A percentile compares a stretch with the other conserved stretches of the same genome.
Conservation (phyloP, 1,140 invertebrate genomes). For the Phthorimaea operculella region DNA sequence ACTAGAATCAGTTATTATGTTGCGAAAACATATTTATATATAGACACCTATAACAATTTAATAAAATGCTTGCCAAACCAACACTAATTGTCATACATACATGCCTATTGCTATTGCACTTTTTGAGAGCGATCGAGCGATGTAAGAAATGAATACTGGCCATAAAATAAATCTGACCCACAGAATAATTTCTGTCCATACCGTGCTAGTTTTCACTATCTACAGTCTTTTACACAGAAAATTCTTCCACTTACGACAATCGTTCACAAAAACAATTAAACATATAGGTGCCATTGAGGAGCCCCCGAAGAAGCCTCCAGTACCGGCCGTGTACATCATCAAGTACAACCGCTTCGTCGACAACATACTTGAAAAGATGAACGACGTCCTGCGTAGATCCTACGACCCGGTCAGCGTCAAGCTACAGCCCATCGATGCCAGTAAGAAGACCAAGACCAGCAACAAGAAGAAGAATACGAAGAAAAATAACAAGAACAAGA, state of each 20-base stretch:
- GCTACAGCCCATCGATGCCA: constrained; percentile 71
- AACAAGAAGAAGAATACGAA: constrained; percentile 63
- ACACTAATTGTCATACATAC: too few relatives aligned
- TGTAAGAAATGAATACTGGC: too few relatives aligned
- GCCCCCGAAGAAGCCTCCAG: constrained; percentile 48
- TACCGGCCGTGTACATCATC: constrained; percentile 77
- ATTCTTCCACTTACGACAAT: background rate
- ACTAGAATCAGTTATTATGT: too few relatives aligned
- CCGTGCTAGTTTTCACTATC: too few relatives aligned
- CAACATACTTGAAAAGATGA: constrained; percentile 81
- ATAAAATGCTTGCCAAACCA: too few relatives aligned
- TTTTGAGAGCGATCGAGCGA: too few relatives aligned
- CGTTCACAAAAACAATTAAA: constrained; percentile 12
- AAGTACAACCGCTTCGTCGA: constrained; percentile 88
- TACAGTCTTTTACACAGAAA: constrained; percentile 4
- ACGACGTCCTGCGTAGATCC: constrained; percentile 77
- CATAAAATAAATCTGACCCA: too few relatives aligned
- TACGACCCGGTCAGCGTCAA: constrained; percentile 87
- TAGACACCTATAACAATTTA: too few relatives aligned
- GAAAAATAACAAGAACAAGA: constrained; percentile 20
- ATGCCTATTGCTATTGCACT: too few relatives aligned
- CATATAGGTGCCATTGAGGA: constrained; percentile 47
- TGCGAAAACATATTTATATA: too few relatives aligned
- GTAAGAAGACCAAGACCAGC: constrained; percentile 55
- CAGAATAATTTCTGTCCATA: too few relatives aligned